These are phyloP conservation scores for Elegia similella DNA, from an alignment of 2,888 invertebrate species.

Conservation along the genomic window DNA sequence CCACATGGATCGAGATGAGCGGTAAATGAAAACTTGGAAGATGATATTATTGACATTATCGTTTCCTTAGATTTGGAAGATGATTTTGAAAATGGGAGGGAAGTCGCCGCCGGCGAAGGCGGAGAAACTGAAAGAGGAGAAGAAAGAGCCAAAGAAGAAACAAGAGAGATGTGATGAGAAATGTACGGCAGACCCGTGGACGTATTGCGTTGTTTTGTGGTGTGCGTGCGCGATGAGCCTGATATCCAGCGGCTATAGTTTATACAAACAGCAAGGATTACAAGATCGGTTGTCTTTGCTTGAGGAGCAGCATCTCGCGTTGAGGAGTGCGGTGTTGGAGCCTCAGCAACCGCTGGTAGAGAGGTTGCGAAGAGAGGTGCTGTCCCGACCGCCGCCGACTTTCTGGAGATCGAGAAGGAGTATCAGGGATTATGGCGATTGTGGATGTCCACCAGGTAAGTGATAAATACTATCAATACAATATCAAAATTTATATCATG, in stretches of 20 bases:
- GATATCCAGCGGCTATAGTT: constrained; percentile 81
- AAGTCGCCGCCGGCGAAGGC: constrained; percentile 57
- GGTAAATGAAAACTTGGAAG: neutral
- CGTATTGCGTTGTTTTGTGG: constrained; percentile 80
- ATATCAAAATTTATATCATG: no score
- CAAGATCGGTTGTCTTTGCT: constrained; percentile 74
- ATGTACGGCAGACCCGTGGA: constrained; percentile 68
- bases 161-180: constrained; percentile 61
- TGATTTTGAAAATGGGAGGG: constrained; percentile 72
- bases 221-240: constrained; percentile 85
- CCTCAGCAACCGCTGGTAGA: constrained; percentile 79
- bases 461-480: neutral
- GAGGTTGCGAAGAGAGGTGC: constrained; percentile 78
- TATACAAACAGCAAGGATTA: constrained; percentile 80
- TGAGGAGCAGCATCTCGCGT: constrained; percentile 79
- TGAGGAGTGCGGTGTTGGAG: constrained; percentile 77
- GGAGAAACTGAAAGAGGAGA: constrained; percentile 45
- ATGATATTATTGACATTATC: constrained; percentile 26
- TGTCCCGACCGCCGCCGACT: constrained; percentile 53
- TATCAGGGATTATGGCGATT: constrained; percentile 83
- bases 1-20: constrained; percentile 2
- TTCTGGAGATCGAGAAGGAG: constrained; percentile 68
- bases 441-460: constrained; percentile 87
- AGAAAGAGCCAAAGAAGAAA: constrained; percentile 48
- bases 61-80: constrained; percentile 46